Evolutionary conservation across 2,113 vertebrate genomes (phyloP).

Genomic region (Microtus richardsoni): DNA sequence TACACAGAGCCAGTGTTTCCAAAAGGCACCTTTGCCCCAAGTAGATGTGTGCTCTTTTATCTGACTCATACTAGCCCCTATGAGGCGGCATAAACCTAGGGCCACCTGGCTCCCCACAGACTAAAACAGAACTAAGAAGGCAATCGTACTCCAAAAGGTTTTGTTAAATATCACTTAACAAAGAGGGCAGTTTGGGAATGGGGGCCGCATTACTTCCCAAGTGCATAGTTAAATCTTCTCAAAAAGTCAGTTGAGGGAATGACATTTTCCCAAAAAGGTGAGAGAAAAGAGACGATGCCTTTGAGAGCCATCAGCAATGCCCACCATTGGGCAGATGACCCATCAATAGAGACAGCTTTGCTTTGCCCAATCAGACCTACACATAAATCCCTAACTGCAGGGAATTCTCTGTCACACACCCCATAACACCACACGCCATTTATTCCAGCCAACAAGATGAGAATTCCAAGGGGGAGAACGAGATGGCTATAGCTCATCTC

Average conservation of each 20-base stretch:
- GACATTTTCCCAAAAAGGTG: constrained; percentile 68
- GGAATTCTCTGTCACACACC: not conserved
- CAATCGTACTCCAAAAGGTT: constrained; percentile 25
- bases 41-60: not conserved
- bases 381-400: not conserved
- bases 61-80: not conserved
- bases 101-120: not conserved
- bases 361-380: constrained; percentile 26
- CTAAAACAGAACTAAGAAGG: constrained; percentile 9
- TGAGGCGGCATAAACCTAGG: not conserved
- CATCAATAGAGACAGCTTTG: not conserved
- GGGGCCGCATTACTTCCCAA: not conserved
- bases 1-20: not conserved
- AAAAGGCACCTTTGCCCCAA: constrained; percentile 52
- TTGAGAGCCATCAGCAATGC: constrained; percentile 27
- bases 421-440: not conserved
- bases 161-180: constrained; percentile 58
- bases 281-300: constrained; percentile 40
- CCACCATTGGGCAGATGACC: constrained; percentile 30
- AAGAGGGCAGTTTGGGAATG: not conserved
- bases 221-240: not conserved
- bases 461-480: not conserved
- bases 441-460: not conserved
- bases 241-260: constrained; percentile 57
- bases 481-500: not conserved